Percentiles rank a stretch among this genome's conserved stretches.
These are phyloP conservation scores for Coluber constrictor DNA, from an alignment of 2,797 vertebrate species.

Conservation along the genomic window DNA sequence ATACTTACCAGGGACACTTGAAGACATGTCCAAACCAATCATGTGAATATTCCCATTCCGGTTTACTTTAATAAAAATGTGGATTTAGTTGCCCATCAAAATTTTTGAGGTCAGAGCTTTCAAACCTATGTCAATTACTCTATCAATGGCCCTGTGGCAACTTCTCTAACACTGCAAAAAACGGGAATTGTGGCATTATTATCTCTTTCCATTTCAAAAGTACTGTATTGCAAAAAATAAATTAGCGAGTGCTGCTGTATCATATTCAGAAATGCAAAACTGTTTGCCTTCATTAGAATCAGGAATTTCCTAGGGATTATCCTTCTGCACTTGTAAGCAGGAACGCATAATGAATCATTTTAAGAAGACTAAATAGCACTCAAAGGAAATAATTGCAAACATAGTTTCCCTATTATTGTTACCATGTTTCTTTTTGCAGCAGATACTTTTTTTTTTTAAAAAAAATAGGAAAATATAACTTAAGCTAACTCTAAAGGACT, in stretches of 20 bases:
- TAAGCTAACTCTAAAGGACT: not conserved
- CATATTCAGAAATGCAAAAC: slow-evolving; percentile 13
- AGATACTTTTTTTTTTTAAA: not conserved
- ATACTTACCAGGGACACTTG: not conserved
- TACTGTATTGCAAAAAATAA: not conserved
- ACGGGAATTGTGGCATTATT: not conserved
- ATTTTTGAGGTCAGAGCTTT: not conserved
- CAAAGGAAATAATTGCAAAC: slow-evolving; percentile 20
- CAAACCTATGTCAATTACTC: not conserved
- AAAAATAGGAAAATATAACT: not conserved
- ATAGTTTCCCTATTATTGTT: not conserved
- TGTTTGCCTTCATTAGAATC: slow-evolving; percentile 14
- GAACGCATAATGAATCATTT: slow-evolving; percentile 10
- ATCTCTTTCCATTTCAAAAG: not conserved
- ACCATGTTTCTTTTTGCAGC: not conserved
- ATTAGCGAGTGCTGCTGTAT: slow-evolving; percentile 8
- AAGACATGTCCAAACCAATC: not conserved
- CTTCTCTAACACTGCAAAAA: not conserved
- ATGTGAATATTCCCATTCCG: not conserved
- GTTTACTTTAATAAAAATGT: not conserved
- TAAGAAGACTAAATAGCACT: slow-evolving; percentile 12
- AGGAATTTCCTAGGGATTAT: not conserved
- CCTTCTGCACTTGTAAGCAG: not conserved
- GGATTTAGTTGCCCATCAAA: not conserved
- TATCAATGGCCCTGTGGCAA: not conserved